Conservation (phyloP, 2,888 invertebrate species). For the Synergus gifuensis region DNA sequence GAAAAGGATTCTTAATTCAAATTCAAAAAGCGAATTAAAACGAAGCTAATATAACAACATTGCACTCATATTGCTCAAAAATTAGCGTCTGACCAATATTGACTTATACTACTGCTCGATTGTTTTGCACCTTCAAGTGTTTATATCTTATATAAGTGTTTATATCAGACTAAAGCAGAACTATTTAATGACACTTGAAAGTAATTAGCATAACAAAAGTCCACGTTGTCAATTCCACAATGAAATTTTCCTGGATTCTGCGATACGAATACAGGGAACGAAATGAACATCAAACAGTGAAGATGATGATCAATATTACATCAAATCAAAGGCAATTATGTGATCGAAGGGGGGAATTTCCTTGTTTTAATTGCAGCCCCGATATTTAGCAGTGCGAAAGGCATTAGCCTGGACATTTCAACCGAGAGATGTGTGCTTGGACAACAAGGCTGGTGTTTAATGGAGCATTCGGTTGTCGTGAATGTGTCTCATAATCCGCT, state of each 20-base stretch:
- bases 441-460: constrained; percentile 61
- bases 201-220: background rate
- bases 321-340: constrained; percentile 12
- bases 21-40: background rate
- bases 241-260: background rate
- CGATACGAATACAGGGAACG: background rate
- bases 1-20: background rate
- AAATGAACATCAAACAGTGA: background rate
- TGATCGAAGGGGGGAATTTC: constrained; percentile 21
- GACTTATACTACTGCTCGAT: too few relatives aligned
- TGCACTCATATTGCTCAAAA: background rate
- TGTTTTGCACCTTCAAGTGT: too few relatives aligned
- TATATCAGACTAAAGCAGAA: too few relatives aligned
- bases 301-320: background rate
- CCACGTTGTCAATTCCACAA: background rate
- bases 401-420: constrained; percentile 57
- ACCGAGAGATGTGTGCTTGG: constrained; percentile 49
- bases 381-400: constrained; percentile 53
- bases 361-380: constrained; percentile 54
- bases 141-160: too few relatives aligned
- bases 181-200: too few relatives aligned
- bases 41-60: background rate
- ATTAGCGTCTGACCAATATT: background rate
- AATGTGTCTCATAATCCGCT: constrained; percentile 66
- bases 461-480: constrained; percentile 60